A percentile compares a stretch with the other conserved stretches of the same genome.
These are phyloP conservation scores for Xenus cinereus DNA, from an alignment of 2,113 vertebrate genomes.

Conservation along the genomic window DNA sequence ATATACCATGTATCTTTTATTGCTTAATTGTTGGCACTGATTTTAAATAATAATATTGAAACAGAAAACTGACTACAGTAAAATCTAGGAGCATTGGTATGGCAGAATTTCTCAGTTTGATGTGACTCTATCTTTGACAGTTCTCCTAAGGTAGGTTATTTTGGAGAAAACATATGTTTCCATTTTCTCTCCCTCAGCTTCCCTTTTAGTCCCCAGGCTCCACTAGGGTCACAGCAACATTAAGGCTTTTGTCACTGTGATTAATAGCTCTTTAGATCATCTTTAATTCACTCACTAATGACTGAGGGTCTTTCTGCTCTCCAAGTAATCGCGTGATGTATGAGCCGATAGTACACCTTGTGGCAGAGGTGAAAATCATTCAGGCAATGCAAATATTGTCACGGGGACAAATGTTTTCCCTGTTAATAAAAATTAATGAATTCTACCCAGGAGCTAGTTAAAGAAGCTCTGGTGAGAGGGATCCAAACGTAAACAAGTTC, in stretches of 20 bases:
- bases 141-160: slow-evolving; percentile 97
- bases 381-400: slow-evolving; percentile 96
- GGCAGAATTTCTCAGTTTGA: slow-evolving; percentile 80
- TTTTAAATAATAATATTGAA: slow-evolving; percentile 22
- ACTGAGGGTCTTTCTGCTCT: slow-evolving; percentile 95
- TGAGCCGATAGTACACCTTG: slow-evolving; percentile 95
- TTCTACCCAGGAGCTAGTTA: slow-evolving; percentile 85
- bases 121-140: slow-evolving; percentile 80
- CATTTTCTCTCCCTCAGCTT: slow-evolving; percentile 92
- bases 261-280: slow-evolving; percentile 99
- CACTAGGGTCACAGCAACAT: slow-evolving; percentile 96
- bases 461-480: slow-evolving; percentile 73
- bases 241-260: slow-evolving; percentile 99
- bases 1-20: neutral
- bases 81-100: slow-evolving; percentile 58
- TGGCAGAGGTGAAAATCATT: slow-evolving; percentile 99
- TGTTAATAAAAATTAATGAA: slow-evolving; percentile 98
- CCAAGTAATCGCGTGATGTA: slow-evolving; percentile 99
- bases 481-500: slow-evolving; percentile 70
- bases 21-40: slow-evolving; percentile 38
- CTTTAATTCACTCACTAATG: slow-evolving; percentile 99
- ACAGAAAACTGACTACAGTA: slow-evolving; percentile 11
- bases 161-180: slow-evolving; percentile 99
- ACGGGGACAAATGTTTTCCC: slow-evolving; percentile 90
- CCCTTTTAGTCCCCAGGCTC: slow-evolving; percentile 88